Percentiles rank a stretch among this genome's conserved stretches.
Evolutionary conservation across 35 echinoderm and acorn worm genomes (phyloP).

Genomic region (Apostichopus californicus): DNA sequence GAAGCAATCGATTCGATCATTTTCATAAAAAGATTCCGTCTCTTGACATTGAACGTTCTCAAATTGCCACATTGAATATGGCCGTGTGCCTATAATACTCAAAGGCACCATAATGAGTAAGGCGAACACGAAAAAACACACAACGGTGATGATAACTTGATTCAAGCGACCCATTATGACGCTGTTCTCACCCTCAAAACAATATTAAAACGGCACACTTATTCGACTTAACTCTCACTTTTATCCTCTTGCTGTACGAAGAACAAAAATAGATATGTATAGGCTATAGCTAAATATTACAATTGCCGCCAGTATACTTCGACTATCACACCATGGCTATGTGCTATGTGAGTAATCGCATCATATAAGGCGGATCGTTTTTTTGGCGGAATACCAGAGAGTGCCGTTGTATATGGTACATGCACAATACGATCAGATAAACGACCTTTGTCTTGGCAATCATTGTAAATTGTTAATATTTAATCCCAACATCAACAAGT

Average conservation of each 20-base stretch:
- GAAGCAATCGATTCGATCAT: constrained; percentile 80
- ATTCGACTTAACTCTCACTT: neutral
- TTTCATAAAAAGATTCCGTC: constrained; percentile 50
- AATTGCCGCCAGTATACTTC: neutral
- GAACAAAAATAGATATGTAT: too few relatives aligned
- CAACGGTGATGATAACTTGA: constrained; percentile 35
- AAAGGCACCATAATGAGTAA: constrained; percentile 69
- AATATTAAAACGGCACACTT: neutral
- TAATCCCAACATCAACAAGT: neutral
- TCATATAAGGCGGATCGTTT: neutral
- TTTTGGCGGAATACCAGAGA: neutral
- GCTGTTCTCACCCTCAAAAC: neutral
- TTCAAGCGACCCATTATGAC: constrained; percentile 41
- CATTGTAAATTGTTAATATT: constrained; percentile 41
- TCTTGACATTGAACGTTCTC: constrained; percentile 67
- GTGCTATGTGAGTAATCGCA: neutral
- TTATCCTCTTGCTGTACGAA: too few relatives aligned
- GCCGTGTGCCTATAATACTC: constrained; percentile 65
- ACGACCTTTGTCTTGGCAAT: constrained; percentile 51
- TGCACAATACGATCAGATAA: neutral
- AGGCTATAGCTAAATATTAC: too few relatives aligned
- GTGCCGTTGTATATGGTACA: neutral
- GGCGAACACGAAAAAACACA: constrained; percentile 45
- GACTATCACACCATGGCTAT: neutral
- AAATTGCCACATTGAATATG: constrained; percentile 82